Evolutionary conservation across 2,113 vertebrate genomes (phyloP).

Genomic region (Sylvia atricapilla): DNA sequence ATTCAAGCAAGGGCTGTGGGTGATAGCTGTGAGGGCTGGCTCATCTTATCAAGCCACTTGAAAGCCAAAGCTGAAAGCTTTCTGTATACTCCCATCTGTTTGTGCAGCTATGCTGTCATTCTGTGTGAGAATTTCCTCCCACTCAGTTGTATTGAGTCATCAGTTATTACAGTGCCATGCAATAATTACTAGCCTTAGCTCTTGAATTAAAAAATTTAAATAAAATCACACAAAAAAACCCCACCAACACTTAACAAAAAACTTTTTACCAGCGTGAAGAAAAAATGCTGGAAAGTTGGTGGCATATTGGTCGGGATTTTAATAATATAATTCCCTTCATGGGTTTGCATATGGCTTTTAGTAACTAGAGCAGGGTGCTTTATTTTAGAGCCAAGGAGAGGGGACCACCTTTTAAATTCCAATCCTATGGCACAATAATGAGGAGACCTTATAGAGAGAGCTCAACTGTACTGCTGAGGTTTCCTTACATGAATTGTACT

Average conservation of each 20-base stretch:
- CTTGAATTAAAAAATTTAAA: not conserved
- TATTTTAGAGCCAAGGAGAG: not conserved
- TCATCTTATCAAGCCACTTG: conserved; percentile 23
- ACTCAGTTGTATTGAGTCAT: conserved; percentile 6
- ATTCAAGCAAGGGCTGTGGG: not conserved
- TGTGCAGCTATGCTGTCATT: not conserved
- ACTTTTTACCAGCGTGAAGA: not conserved
- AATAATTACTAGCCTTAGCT: not conserved
- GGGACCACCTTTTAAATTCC: not conserved
- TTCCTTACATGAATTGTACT: conserved; percentile 21
- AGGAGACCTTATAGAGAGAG: conserved; percentile 27
- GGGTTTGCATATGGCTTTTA: not conserved
- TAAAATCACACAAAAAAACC: not conserved
- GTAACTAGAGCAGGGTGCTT: not conserved
- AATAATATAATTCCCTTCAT: not conserved
- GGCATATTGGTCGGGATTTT: not conserved
- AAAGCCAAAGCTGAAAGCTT: conserved; percentile 2
- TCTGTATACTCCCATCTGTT: not conserved
- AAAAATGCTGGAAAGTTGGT: not conserved
- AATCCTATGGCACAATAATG: not conserved
- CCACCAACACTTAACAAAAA: no score
- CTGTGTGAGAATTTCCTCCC: not conserved
- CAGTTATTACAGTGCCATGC: not conserved
- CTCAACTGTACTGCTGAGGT: conserved; percentile 40
- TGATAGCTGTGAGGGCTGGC: conserved; percentile 1